Evolutionary conservation across 2,797 vertebrate genomes (phyloP).

Genomic region (Acipenser ruthenus): DNA sequence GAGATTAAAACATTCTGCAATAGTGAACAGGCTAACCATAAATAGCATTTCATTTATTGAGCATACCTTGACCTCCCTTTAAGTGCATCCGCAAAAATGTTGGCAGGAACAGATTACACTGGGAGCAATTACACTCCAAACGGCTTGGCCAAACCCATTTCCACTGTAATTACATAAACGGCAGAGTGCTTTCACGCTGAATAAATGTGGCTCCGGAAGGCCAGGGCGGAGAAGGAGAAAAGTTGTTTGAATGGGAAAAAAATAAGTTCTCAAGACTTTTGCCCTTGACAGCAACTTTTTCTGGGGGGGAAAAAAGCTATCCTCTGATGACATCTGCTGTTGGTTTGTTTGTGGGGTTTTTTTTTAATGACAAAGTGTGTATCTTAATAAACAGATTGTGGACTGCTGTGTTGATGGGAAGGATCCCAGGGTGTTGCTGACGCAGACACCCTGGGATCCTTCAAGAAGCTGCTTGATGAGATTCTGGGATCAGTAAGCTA

Average conservation of each 20-base stretch:
- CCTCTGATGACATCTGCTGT: neutral
- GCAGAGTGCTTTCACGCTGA: conserved; percentile 7
- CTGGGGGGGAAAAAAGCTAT: conserved; percentile 13
- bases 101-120: conserved; percentile 18
- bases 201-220: conserved; percentile 16
- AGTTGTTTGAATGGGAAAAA: conserved; percentile 18
- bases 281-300: conserved; percentile 6
- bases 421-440: neutral
- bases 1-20: conserved; percentile 10
- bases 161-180: conserved; percentile 5
- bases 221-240: conserved; percentile 16
- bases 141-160: conserved; percentile 2
- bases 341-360: neutral
- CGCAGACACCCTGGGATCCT: neutral
- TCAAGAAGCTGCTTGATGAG: conserved; percentile 18
- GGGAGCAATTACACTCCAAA: conserved; percentile 10
- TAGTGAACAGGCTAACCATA: conserved; percentile 14
- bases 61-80: conserved; percentile 8
- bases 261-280: neutral
- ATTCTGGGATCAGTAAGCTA: no score
- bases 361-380: no score
- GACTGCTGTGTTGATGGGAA: neutral
- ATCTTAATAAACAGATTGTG: neutral
- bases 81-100: conserved; percentile 7
- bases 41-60: conserved; percentile 14